These are phyloP conservation scores for Blera fallax DNA, from an alignment of 2,888 invertebrate species.

Conservation along the genomic window DNA sequence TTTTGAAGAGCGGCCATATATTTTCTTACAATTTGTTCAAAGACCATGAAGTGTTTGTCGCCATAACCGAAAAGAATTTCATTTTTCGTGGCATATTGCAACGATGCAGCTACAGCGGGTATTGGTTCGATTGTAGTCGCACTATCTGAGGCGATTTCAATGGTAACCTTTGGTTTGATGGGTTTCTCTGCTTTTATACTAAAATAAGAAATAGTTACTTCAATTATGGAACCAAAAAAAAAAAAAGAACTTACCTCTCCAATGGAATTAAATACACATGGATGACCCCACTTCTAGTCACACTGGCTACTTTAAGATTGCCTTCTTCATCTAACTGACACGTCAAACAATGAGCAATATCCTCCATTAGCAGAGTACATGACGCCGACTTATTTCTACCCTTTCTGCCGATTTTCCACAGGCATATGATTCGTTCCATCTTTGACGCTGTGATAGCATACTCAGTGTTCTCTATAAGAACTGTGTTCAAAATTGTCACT, in stretches of 20 bases:
- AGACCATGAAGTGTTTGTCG: conserved; percentile 83
- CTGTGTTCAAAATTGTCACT: conserved; percentile 82
- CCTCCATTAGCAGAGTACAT: conserved; percentile 87
- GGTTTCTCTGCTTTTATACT: conserved; percentile 83
- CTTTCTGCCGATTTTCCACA: conserved; percentile 80
- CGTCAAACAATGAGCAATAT: conserved; percentile 84
- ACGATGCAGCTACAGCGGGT: conserved; percentile 82
- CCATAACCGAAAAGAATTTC: conserved; percentile 85
- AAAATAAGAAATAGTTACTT: background rate
- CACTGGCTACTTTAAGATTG: conserved; percentile 82
- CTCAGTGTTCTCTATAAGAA: conserved; percentile 75
- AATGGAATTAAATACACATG: conserved; percentile 90
- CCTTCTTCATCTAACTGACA: conserved; percentile 83
- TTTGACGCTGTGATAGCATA: conserved; percentile 79
- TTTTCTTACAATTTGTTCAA: conserved; percentile 84
- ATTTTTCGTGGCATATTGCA: conserved; percentile 77
- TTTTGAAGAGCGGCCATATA: background rate
- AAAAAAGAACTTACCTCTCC: conserved; percentile 83
- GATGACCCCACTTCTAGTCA: conserved; percentile 89
- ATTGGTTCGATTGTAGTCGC: conserved; percentile 83
- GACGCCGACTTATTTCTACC: conserved; percentile 82
- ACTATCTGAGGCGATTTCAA: conserved; percentile 85
- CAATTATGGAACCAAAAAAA: too few species aligned
- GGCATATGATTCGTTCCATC: conserved; percentile 80
- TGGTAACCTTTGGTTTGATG: conserved; percentile 85